Evolutionary conservation across 2,888 invertebrate genomes (phyloP), one percentile per base, ranked within the genome.

Genomic region (Emmelina monodactyla): DNA sequence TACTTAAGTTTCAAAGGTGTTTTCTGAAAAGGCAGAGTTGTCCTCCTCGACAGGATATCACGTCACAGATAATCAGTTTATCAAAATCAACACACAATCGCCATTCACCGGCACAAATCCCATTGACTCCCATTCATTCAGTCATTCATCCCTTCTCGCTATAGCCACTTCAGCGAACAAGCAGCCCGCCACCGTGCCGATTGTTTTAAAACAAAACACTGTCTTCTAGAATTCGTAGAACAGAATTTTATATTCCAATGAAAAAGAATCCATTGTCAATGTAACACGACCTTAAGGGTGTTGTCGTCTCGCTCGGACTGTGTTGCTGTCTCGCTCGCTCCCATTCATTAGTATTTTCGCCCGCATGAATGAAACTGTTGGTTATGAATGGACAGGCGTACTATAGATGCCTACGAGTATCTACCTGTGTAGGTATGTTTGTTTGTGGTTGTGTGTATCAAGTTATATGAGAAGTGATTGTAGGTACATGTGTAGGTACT

Each of bases 371-470:
- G 76, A 72, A 19, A 78, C 69, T 60, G 71, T 68, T 78, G 75
- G 75, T 79, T 76, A 80, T 81, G 80, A 80, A 80, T 80, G 78
- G 70, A 58, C 51, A 55, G 59, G 68, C 68, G 64, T 66, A 76
- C 71, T 75, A 76, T 76, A 70, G 55, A 62, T 72, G 68, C 70
- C 53, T 69, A 41, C 41, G 38, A 37, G 34, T 25, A 31, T 32
- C 25, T 35, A 28, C 19, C 19, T 19, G 19, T 9, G 53, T 53
- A 54, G 54, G 47, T 59, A 51, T 62, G 47, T 40, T 37, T 52
- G 39, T 47, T 6, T 19, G 19, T 19, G 9, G 44, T 46, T 47
- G 57, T 60, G 60, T 61, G 62, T 62, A 59, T 65, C 61, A 51
- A 62, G 59, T 62, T 68, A 65, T 62, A 54, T 55, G 53, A 46